Evolutionary conservation across 2,888 invertebrate genomes (phyloP).

Genomic region (Andrena camellia): DNA sequence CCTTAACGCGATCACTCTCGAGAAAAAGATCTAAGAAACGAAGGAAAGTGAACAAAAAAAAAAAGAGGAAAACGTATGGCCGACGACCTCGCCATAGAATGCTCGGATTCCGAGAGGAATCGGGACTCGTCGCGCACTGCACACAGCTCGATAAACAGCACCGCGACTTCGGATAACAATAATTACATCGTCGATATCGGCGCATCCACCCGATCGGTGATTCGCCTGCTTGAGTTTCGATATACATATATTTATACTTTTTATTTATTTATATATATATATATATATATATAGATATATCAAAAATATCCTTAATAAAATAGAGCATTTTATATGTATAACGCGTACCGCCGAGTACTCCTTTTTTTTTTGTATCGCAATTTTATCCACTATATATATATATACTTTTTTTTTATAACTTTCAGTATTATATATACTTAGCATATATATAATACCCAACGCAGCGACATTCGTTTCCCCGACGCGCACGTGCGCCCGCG

Average conservation of each 20-base stretch:
- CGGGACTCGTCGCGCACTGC: conserved; percentile 47
- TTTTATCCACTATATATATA: conserved; percentile 70
- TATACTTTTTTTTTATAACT: conserved; percentile 27
- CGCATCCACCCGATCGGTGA: conserved; percentile 51
- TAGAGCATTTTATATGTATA: conserved; percentile 83
- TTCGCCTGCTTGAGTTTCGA: conserved; percentile 59
- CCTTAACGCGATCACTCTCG: background rate
- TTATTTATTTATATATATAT: conserved; percentile 74
- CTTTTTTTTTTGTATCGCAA: conserved; percentile 74
- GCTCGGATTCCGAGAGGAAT: conserved; percentile 7
- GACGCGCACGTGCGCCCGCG: conserved; percentile 12
- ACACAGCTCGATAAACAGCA: conserved; percentile 61
- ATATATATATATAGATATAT: conserved; percentile 82
- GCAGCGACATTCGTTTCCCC: conserved; percentile 38
- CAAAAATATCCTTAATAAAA: conserved; percentile 85
- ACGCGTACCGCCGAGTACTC: conserved; percentile 80
- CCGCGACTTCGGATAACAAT: conserved; percentile 61
- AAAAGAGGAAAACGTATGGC: background rate
- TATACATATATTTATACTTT: conserved; percentile 72
- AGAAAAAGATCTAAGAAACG: background rate
- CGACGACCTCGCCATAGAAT: conserved; percentile 4
- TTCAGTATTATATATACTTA: conserved; percentile 32
- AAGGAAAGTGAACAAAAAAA: background rate
- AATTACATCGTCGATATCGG: conserved; percentile 62
- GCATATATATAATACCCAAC: conserved; percentile 56